Percentiles rank a stretch among this genome's conserved stretches.
Evolutionary conservation across 2,797 vertebrate species (phyloP).

Genomic region (Emydoidea blandingii): DNA sequence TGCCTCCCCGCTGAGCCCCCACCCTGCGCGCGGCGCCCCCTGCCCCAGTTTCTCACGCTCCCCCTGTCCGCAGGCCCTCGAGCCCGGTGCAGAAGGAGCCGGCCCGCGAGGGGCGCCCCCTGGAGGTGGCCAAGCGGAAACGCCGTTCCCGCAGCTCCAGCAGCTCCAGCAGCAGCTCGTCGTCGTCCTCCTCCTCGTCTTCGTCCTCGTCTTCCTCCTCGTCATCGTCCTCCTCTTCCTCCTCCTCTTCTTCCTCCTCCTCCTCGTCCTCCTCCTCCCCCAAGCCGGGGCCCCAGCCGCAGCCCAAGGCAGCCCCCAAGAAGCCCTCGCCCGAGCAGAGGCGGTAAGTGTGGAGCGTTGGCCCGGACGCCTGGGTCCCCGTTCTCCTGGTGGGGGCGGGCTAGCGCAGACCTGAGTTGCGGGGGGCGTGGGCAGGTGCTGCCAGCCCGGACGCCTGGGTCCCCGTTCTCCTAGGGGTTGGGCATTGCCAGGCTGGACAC

Average conservation of each 20-base stretch:
- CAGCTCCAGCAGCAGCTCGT: slow-evolving; percentile 70
- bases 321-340: slow-evolving; percentile 68
- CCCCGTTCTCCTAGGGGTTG: slow-evolving; percentile 11
- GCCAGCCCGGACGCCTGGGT: slow-evolving; percentile 5
- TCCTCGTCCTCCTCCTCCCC: slow-evolving; percentile 72
- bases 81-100: slow-evolving; percentile 69
- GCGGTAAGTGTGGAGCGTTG: slow-evolving; percentile 62
- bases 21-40: slow-evolving; percentile 72
- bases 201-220: slow-evolving; percentile 35
- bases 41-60: slow-evolving; percentile 41
- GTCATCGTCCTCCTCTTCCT: neutral
- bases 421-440: neutral
- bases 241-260: slow-evolving; percentile 29
- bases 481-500: neutral
- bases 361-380: slow-evolving; percentile 29
- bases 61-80: slow-evolving; percentile 32
- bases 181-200: neutral
- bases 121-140: slow-evolving; percentile 64
- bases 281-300: slow-evolving; percentile 72
- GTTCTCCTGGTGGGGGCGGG: neutral
- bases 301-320: slow-evolving; percentile 68
- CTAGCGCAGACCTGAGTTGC: too few relatives aligned
- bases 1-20: too few relatives aligned
- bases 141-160: slow-evolving; percentile 75
- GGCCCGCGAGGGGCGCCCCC: slow-evolving; percentile 60